phyloP scores from a whole-genome alignment of 2,113 vertebrate species.

The Hoplias malabaricus region DNA sequence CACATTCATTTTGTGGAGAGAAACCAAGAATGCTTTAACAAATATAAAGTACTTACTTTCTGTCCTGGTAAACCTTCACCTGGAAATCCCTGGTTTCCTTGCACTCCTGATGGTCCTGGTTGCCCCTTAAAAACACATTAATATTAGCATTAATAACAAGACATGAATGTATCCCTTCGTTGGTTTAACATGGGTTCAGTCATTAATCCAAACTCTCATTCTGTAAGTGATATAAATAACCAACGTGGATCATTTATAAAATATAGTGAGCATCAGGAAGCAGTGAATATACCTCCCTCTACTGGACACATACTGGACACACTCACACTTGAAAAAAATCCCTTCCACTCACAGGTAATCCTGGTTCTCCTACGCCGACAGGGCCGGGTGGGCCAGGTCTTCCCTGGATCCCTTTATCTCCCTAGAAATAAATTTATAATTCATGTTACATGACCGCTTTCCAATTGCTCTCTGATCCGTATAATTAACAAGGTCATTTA shows the following conservation, averaged over 20 bases:
- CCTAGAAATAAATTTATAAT: too few species aligned
- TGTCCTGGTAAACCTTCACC: constrained; percentile 81
- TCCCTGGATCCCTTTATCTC: constrained; percentile 81
- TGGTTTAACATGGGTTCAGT: too few species aligned
- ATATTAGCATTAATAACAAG: neutral
- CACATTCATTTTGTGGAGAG: too few species aligned
- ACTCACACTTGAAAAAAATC: neutral
- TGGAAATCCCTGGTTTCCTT: constrained; percentile 75
- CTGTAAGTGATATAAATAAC: neutral
- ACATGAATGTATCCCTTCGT: too few species aligned
- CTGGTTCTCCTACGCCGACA: constrained; percentile 78
- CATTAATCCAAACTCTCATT: too few species aligned
- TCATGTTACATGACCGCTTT: too few species aligned
- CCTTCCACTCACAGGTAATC: constrained; percentile 75
- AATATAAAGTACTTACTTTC: constrained; percentile 71
- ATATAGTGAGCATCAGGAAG: neutral
- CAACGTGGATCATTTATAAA: too few species aligned
- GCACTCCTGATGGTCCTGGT: constrained; percentile 72
- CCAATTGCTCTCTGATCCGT: too few species aligned
- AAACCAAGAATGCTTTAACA: too few species aligned
- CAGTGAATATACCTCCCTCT: constrained; percentile 1
- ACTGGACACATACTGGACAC: neutral
- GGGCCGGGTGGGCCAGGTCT: constrained; percentile 76
- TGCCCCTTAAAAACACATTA: constrained; percentile 69
- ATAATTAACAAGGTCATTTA: too few species aligned